phyloP scores from a whole-genome alignment of 2,797 vertebrate species.

The Calcarius lapponicus region DNA sequence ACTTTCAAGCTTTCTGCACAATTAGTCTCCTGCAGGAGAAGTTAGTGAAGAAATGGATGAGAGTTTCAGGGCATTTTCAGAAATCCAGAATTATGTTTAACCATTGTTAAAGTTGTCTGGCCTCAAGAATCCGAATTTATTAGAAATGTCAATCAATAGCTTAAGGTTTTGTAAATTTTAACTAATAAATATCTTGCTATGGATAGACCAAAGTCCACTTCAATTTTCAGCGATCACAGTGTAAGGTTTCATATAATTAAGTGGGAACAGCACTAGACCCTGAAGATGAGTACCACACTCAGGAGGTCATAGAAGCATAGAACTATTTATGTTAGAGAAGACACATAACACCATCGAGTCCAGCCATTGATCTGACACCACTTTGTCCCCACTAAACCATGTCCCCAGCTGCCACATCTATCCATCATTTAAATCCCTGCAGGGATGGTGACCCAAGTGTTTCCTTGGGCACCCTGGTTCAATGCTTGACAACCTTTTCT shows the following conservation, averaged over 20 bases:
- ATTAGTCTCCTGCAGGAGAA: background rate
- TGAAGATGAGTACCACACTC: background rate
- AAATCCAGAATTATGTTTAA: background rate
- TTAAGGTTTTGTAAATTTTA: background rate
- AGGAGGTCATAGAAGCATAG: background rate
- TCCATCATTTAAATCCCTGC: background rate
- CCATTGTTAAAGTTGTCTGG: too few species aligned
- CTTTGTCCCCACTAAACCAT: background rate
- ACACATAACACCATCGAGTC: background rate
- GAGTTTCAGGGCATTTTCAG: background rate
- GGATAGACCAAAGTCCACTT: background rate
- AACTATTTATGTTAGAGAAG: background rate
- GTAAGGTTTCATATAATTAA: background rate
- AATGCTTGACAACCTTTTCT: background rate
- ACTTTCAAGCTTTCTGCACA: background rate
- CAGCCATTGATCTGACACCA: background rate
- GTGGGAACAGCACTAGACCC: background rate
- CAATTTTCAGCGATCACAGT: background rate
- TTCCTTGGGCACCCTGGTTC: background rate
- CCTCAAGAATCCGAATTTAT: background rate
- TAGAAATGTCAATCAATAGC: background rate
- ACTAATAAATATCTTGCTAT: background rate
- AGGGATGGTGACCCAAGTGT: background rate
- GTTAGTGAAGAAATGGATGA: background rate
- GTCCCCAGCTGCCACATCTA: background rate